phyloP scores from a whole-genome alignment of 2,888 invertebrate species.

The Ectobius pallidus region DNA sequence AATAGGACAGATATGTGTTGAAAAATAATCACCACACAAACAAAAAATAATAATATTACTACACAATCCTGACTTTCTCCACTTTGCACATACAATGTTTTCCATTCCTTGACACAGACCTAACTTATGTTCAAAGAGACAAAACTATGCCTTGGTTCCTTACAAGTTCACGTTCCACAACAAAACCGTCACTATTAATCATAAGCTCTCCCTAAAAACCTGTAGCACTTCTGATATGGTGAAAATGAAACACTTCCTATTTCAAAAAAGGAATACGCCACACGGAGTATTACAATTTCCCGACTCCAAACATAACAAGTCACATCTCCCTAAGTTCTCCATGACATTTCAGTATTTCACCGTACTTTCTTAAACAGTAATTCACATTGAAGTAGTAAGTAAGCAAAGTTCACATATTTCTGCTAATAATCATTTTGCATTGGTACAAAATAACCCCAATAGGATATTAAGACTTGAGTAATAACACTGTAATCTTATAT shows the following conservation, averaged over 20 bases:
- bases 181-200: not conserved
- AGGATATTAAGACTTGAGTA: constrained; percentile 10
- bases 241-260: constrained; percentile 10
- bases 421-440: not conserved
- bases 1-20: not conserved
- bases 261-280: constrained; percentile 10
- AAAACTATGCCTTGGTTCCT: constrained; percentile 13
- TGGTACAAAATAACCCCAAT: constrained; percentile 29
- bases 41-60: not conserved
- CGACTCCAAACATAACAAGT: not conserved
- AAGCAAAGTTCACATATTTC: constrained; percentile 27
- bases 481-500: constrained; percentile 14
- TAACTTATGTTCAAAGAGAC: not conserved
- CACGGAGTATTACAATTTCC: not conserved
- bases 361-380: not conserved
- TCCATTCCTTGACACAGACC: not conserved
- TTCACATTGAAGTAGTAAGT: constrained; percentile 14
- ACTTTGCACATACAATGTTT: not conserved
- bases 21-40: constrained; percentile 19
- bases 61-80: constrained; percentile 6
- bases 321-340: not conserved
- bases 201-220: not conserved
- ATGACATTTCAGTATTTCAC: not conserved
- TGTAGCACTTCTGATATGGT: not conserved
- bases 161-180: not conserved